Evolutionary conservation across 2,888 invertebrate genomes (phyloP).

Genomic region (Nesidiocoris tenuis): DNA sequence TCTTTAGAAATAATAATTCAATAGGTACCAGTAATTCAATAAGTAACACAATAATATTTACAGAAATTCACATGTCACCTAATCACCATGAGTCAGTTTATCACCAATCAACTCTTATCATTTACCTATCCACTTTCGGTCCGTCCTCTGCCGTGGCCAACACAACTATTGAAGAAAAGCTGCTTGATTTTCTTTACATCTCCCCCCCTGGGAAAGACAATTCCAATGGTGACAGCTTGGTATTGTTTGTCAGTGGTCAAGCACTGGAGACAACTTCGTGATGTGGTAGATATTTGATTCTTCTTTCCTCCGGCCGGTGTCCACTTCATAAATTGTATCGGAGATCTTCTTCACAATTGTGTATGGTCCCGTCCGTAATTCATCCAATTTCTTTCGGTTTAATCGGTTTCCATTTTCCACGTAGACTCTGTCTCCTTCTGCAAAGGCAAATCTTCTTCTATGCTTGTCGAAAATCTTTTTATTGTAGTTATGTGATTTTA

Average conservation of each 20-base stretch:
- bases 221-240: not conserved
- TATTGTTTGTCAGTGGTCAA: not conserved
- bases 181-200: not conserved
- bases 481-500: conserved; percentile 41
- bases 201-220: not conserved
- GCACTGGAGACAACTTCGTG: conserved; percentile 4
- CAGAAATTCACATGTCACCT: too few species aligned
- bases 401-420: conserved; percentile 35
- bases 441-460: conserved; percentile 2
- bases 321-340: conserved; percentile 11
- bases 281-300: conserved; percentile 26
- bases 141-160: too few species aligned
- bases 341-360: conserved; percentile 22
- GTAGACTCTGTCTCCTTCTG: conserved; percentile 25
- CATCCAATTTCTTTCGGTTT: conserved; percentile 26
- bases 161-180: too few species aligned
- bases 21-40: too few species aligned
- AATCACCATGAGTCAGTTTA: too few species aligned
- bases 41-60: too few species aligned
- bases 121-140: too few species aligned
- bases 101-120: too few species aligned
- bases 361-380: conserved; percentile 19
- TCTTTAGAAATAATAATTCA: too few species aligned
- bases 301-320: not conserved
- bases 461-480: conserved; percentile 24